These are phyloP conservation scores for Aplocera efformata DNA, from an alignment of 2,888 invertebrate genomes.

Conservation along the genomic window DNA sequence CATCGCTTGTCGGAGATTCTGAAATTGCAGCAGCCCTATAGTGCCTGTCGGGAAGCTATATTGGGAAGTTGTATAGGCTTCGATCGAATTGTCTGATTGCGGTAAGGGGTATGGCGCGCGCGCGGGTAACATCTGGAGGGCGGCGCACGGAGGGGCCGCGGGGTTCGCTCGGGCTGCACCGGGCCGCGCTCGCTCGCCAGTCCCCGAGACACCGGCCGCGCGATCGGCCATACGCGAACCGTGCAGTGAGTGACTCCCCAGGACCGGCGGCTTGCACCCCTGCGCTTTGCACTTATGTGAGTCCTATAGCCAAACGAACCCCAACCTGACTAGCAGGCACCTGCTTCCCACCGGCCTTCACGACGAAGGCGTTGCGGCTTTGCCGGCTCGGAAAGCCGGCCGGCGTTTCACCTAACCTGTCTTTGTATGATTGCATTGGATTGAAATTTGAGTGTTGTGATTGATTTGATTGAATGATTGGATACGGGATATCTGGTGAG, in stretches of 20 bases:
- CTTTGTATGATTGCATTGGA: slow-evolving; percentile 23
- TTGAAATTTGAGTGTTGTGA: slow-evolving; percentile 24
- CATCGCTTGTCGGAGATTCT: too few species aligned
- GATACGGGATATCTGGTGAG: slow-evolving; percentile 19
- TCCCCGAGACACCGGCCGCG: slow-evolving; percentile 78
- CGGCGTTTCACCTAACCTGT: slow-evolving; percentile 63
- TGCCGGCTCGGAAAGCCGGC: slow-evolving; percentile 48
- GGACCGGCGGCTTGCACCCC: slow-evolving; percentile 55
- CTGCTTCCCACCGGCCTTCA: slow-evolving; percentile 4
- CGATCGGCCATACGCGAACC: slow-evolving; percentile 72
- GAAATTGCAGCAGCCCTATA: too few species aligned
- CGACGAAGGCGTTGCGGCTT: slow-evolving; percentile 9
- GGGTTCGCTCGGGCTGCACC: slow-evolving; percentile 65
- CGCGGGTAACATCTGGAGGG: slow-evolving; percentile 64
- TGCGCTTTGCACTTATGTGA: slow-evolving; percentile 65
- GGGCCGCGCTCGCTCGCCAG: slow-evolving; percentile 62
- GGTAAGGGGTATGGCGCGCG: slow-evolving; percentile 40
- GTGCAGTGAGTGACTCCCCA: slow-evolving; percentile 54
- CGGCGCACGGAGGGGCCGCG: slow-evolving; percentile 54
- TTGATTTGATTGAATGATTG: slow-evolving; percentile 20
- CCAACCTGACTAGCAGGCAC: slow-evolving; percentile 1
- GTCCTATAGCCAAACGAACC: slow-evolving; percentile 39
- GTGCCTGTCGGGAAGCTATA: too few species aligned
- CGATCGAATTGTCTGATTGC: slow-evolving; percentile 34
- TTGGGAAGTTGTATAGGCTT: slow-evolving; percentile 13